Evolutionary conservation across 2,888 invertebrate genomes (phyloP), one percentile per base, ranked within the genome.

Genomic region (Venustoraphidia nigricollis): DNA sequence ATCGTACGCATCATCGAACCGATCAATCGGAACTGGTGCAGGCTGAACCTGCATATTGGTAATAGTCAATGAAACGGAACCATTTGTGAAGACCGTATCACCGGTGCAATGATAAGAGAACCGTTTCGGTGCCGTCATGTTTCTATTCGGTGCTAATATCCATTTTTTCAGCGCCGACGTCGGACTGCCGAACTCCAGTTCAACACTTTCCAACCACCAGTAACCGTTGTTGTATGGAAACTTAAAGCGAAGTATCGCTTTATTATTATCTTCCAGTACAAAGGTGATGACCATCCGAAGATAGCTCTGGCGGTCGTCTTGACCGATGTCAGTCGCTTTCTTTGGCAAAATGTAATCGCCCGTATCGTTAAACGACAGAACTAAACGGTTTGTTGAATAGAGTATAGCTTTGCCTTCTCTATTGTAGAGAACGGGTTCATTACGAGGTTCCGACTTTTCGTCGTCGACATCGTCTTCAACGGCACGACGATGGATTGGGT

Each of bases 1-100:
- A 58, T 86, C 82, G 59, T 79, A 79, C 1, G 76, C 72, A 53
- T 76, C 73, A 34, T 64, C 63, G 57, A 83, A 81, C 44, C 58
- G 58, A 2, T 55, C 54, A 27, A 27, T 36, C 41, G 56, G 59
- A 9, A 55, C 56, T 2, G 66, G 58, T 55, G 70, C 67, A 11
- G 70, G 59, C 58, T 73, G 68, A 2, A 69, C 63, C 61, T 74
- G 72, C 50, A 68, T 53, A 51, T 66, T 62, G 47, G 57, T 64
- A 14, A 68, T 58, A 35, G 55, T 54, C 50, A 68, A 55, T 46
- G 59, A 60, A 8, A 59, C 55, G 5, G 58, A 58, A 44, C 58
- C 62, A 11, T 54, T 53, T 8, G 54, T 53, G 53, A 66, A 67
- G 9, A 60, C 49, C 1, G 60, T 62, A 38, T 55, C 51, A 1